These are phyloP conservation scores for Dicranocentrus wangi DNA, from an alignment of 2,888 invertebrate species.

Conservation along the genomic window DNA sequence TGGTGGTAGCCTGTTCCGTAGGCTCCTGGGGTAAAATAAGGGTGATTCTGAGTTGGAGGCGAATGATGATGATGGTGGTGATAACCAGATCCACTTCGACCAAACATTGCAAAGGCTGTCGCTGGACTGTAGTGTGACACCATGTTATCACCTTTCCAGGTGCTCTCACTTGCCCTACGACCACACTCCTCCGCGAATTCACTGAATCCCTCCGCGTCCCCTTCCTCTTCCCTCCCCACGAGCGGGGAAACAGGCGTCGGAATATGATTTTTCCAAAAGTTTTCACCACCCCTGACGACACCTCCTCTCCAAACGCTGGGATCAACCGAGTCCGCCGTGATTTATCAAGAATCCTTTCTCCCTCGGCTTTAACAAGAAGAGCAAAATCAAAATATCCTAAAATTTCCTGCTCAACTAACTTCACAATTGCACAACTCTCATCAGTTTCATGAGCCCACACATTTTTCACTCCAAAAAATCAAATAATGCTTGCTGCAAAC, in stretches of 20 bases:
- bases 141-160: constrained; percentile 68
- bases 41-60: constrained; percentile 71
- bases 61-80: constrained; percentile 71
- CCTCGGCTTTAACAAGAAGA: neutral
- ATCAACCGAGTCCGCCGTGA: constrained; percentile 32
- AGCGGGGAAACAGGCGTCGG: constrained; percentile 54
- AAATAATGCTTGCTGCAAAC: too few species aligned
- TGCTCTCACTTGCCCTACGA: constrained; percentile 49
- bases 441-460: too few species aligned
- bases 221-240: constrained; percentile 61
- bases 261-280: constrained; percentile 54
- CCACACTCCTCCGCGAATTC: constrained; percentile 47
- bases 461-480: too few species aligned
- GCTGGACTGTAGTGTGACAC: constrained; percentile 72
- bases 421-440: too few species aligned
- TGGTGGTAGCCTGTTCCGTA: constrained; percentile 65
- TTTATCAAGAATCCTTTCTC: constrained; percentile 28
- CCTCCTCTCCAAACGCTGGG: constrained; percentile 29
- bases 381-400: too few species aligned
- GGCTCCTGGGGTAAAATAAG: constrained; percentile 69
- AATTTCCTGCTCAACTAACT: too few species aligned
- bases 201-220: constrained; percentile 51
- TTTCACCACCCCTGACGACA: constrained; percentile 36
- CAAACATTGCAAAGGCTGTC: constrained; percentile 70
- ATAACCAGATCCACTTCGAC: constrained; percentile 69